phyloP scores from a whole-genome alignment of 2,113 vertebrate species.

The Chionodraco myersi region DNA sequence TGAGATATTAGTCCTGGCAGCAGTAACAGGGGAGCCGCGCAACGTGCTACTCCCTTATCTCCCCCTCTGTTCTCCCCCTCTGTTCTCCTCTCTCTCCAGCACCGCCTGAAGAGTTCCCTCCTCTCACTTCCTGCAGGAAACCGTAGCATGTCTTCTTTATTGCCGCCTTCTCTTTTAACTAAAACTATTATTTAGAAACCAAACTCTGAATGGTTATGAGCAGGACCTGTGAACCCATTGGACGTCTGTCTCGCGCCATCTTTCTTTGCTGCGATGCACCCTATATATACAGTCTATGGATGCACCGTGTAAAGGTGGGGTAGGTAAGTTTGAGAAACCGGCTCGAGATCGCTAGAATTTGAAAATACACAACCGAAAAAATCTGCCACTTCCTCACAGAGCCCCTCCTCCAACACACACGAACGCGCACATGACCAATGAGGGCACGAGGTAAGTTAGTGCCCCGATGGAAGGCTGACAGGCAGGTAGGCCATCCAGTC shows the following conservation, averaged over 20 bases:
- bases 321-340: too few relatives aligned
- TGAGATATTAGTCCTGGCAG: conserved; percentile 69
- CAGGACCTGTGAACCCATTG: neutral
- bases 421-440: too few relatives aligned
- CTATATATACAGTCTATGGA: too few relatives aligned
- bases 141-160: neutral
- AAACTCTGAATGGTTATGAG: too few relatives aligned
- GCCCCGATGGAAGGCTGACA: too few relatives aligned
- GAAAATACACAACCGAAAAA: too few relatives aligned
- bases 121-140: neutral
- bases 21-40: conserved; percentile 31
- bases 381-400: too few relatives aligned
- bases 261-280: neutral
- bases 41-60: conserved; percentile 42
- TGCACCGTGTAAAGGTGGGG: conserved; percentile 12
- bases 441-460: too few relatives aligned
- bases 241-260: neutral
- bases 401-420: too few relatives aligned
- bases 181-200: too few relatives aligned
- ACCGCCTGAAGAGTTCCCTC: conserved; percentile 21
- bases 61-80: neutral
- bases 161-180: neutral
- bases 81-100: conserved; percentile 5
- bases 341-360: too few relatives aligned
- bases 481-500: too few relatives aligned